Evolutionary conservation across 2,888 invertebrate genomes (phyloP), one percentile per base, ranked within the genome.

Genomic region (Pristionchus arcanus): DNA sequence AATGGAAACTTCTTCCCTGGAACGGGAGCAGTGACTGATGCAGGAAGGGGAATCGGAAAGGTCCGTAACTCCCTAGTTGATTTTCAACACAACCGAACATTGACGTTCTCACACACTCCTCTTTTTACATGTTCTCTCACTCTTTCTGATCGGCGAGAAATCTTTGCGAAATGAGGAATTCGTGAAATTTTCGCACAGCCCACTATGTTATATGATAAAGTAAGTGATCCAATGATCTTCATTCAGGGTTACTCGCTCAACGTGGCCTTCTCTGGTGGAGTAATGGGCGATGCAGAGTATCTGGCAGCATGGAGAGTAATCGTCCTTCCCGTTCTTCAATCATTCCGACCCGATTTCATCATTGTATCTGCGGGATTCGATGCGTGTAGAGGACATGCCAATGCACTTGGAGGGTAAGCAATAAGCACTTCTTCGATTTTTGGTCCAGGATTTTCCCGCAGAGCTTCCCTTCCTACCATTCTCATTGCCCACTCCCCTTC

Each of bases 281-380:
- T 98, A 91, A 97, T 99, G 96, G 98, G 97, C 15, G 99, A 99
- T 96, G 98, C 98, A 66, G 96, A 96, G 96, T 99, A 99, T 96
- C 96, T 99, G 94, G 98, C 99, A 91, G 99, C 99, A 94, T 95
- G 91, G 95, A 97, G 99, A 94, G 97, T 97, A 91, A 96, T 99
- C 94, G 97, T 99, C 92, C 97, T 98, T 97, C 99, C 99, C 74
- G 97, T 99, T 91, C 98, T 98, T 55, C 97, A 97, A 96, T 95
- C 95, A 89, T 96, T 95, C 93, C 91, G 92, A 49, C 94, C 95
- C 16, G 93, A 94, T 63, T 92, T 95, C 90, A 93, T 99, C 91
- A 96, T 99, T 92, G 98, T 99, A 90, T 99, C 99, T 86, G 98
- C 98, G 94, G 99, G 99, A 90, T 99, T 99, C 96, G 99, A 99